Percentiles rank a stretch among this genome's conserved stretches.
These are phyloP conservation scores for Myrmophylax atrothorax DNA, from an alignment of 2,113 vertebrate species.

Conservation along the genomic window DNA sequence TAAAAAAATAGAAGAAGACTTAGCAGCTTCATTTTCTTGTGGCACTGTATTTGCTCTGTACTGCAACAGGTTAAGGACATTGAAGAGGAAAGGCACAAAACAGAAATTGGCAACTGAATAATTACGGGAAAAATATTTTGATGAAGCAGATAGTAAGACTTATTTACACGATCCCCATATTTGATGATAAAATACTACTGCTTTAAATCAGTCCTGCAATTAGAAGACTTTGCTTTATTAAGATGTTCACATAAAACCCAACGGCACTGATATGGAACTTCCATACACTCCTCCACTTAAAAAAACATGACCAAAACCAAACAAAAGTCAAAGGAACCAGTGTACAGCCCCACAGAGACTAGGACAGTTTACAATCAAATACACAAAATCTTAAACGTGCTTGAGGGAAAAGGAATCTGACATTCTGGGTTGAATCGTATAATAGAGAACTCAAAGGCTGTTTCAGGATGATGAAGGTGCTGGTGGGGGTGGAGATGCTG, in stretches of 20 bases:
- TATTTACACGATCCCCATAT: constrained; percentile 78
- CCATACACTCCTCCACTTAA: constrained; percentile 53
- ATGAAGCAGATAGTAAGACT: constrained; percentile 73
- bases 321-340: constrained; percentile 64
- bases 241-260: constrained; percentile 71
- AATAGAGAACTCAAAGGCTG: constrained; percentile 1
- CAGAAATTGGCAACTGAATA: constrained; percentile 77
- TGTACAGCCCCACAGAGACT: constrained; percentile 85
- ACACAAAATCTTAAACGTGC: constrained; percentile 82
- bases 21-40: constrained; percentile 85
- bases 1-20: constrained; percentile 87
- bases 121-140: constrained; percentile 64
- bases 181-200: constrained; percentile 67
- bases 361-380: constrained; percentile 85
- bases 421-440: constrained; percentile 31
- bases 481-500: constrained; percentile 74
- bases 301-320: constrained; percentile 58
- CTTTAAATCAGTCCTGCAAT: constrained; percentile 58
- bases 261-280: constrained; percentile 69
- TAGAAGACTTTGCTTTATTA: constrained; percentile 62
- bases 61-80: constrained; percentile 84
- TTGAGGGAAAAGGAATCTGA: constrained; percentile 62
- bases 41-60: constrained; percentile 83
- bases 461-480: constrained; percentile 74
- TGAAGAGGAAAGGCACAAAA: constrained; percentile 91